These are phyloP conservation scores for Agelas oroides DNA, from an alignment of 37 sponge, comb jelly and placozoan species.

Conservation along the genomic window DNA sequence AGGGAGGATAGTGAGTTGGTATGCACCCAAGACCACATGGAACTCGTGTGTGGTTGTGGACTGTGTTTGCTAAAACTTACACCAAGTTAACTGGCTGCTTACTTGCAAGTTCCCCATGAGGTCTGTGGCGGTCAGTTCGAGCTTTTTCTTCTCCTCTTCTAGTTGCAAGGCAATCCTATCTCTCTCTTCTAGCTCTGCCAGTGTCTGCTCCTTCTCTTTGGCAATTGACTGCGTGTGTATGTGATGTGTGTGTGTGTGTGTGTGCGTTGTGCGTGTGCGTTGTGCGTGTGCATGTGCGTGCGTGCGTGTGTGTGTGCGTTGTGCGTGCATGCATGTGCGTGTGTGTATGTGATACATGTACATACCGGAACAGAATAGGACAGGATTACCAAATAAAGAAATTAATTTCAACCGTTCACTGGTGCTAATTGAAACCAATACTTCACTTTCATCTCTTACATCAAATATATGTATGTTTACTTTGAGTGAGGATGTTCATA, in stretches of 20 bases:
- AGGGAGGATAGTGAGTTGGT: too few species aligned
- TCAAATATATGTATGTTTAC: too few species aligned
- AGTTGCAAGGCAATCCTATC: constrained; percentile 83
- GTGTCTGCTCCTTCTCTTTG: constrained; percentile 72
- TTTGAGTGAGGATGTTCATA: too few species aligned
- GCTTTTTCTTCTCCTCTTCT: constrained; percentile 87
- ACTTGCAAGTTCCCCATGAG: constrained; percentile 81
- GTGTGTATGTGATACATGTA: not conserved
- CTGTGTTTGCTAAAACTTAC: too few species aligned
- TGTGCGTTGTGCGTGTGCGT: not conserved
- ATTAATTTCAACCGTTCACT: too few species aligned
- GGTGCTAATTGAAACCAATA: too few species aligned
- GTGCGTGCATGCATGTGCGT: not conserved
- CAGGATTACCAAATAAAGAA: too few species aligned
- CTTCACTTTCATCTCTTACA: too few species aligned
- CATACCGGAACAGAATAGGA: not conserved
- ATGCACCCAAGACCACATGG: too few species aligned
- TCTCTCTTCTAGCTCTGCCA: constrained; percentile 76
- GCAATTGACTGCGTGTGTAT: constrained; percentile 49
- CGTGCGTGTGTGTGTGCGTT: too few species aligned
- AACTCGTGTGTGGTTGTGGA: constrained; percentile 31
- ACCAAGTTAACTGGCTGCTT: not conserved
- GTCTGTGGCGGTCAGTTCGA: constrained; percentile 72
- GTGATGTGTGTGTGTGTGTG: too few species aligned
- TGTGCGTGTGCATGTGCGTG: too few species aligned